Conservation (phyloP, 92 coral and sea anemone species). For the Micromussa lordhowensis region DNA sequence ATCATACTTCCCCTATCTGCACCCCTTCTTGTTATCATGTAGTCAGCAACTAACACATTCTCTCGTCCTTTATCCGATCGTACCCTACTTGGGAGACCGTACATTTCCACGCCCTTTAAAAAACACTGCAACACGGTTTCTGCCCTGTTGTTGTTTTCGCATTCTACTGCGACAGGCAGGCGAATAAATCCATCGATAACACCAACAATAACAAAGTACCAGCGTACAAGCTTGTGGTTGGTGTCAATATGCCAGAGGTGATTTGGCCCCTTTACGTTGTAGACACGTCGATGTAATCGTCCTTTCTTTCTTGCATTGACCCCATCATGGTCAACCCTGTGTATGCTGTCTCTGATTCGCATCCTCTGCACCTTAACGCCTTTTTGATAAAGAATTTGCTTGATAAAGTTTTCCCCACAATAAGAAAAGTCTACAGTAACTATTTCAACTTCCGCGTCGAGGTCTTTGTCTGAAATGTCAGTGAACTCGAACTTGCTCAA, state of each 20-base stretch:
- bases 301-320: conserved; percentile 40
- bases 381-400: conserved; percentile 33
- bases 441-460: conserved; percentile 45
- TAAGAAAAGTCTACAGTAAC: conserved; percentile 48
- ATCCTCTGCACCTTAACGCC: conserved; percentile 67
- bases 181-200: conserved; percentile 69
- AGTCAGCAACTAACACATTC: conserved; percentile 71
- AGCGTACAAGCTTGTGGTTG: conserved; percentile 16
- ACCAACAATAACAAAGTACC: conserved; percentile 60
- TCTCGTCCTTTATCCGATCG: conserved; percentile 61
- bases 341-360: conserved; percentile 68
- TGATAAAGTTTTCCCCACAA: conserved; percentile 56
- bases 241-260: conserved; percentile 62
- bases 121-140: conserved; percentile 44
- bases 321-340: conserved; percentile 53
- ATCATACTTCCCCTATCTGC: conserved; percentile 57
- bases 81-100: conserved; percentile 68
- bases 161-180: conserved; percentile 37
- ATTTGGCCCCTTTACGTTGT: conserved; percentile 57
- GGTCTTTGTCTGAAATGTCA: conserved; percentile 22
- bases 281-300: conserved; percentile 26
- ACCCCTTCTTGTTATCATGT: conserved; percentile 55
- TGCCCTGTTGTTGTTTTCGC: conserved; percentile 63
- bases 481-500: conserved; percentile 30
- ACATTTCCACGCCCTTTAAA: conserved; percentile 41